Percentiles rank a stretch among this genome's conserved stretches.
phyloP scores from a whole-genome alignment of 1,140 invertebrate species.

The Temnothorax nylanderi region DNA sequence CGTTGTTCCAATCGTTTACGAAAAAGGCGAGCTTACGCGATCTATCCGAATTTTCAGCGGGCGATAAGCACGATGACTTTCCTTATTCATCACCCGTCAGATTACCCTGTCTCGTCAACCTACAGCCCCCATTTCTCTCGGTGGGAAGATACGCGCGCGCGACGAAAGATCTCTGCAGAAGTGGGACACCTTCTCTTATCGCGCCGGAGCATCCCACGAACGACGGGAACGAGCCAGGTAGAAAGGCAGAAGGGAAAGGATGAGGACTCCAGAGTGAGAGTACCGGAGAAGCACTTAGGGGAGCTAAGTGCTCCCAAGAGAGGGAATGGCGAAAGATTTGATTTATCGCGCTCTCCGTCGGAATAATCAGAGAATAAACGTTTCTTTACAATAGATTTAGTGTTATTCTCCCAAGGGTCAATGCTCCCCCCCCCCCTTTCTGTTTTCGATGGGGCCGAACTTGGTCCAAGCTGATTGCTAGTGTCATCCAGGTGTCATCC shows the following conservation, averaged over 20 bases:
- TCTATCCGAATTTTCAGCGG: no score
- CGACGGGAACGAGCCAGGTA: slow-evolving; percentile 30
- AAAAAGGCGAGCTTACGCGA: neutral
- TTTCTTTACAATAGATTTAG: neutral
- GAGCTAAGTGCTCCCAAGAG: slow-evolving; percentile 23
- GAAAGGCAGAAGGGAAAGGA: slow-evolving; percentile 46
- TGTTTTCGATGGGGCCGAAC: neutral
- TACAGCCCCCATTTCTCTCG: slow-evolving; percentile 34
- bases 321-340: slow-evolving; percentile 25
- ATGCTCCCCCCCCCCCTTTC: neutral
- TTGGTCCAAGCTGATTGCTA: neutral
- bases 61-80: neutral
- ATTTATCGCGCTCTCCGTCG: neutral
- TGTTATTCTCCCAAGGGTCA: neutral
- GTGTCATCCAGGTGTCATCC: neutral
- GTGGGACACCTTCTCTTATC: slow-evolving; percentile 55
- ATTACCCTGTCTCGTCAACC: slow-evolving; percentile 14
- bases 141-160: neutral
- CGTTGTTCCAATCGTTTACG: neutral
- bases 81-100: slow-evolving; percentile 2
- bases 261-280: slow-evolving; percentile 63
- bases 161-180: slow-evolving; percentile 37
- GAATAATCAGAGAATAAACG: neutral
- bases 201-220: neutral
- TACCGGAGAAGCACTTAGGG: slow-evolving; percentile 32